phyloP scores from a whole-genome alignment of 2,113 vertebrate genomes.

The Dolichallabes microphthalmus region DNA sequence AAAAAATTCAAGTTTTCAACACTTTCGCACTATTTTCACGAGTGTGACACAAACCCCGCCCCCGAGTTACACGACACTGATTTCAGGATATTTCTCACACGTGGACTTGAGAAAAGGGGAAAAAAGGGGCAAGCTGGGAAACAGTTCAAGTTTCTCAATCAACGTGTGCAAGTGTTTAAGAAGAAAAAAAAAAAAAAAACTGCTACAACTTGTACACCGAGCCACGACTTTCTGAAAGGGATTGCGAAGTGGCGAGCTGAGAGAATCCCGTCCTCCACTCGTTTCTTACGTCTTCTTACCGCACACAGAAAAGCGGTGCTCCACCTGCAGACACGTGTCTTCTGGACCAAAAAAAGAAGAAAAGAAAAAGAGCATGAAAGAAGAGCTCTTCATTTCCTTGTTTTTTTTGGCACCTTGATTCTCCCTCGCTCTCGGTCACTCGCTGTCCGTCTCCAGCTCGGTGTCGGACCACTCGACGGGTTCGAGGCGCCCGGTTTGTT shows the following conservation, averaged over 20 bases:
- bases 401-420: constrained; percentile 34
- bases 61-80: constrained; percentile 26
- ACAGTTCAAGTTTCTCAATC: constrained; percentile 72
- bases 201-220: constrained; percentile 74
- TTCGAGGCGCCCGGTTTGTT: constrained; percentile 71
- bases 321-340: constrained; percentile 11
- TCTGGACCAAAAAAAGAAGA: constrained; percentile 2
- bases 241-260: constrained; percentile 67
- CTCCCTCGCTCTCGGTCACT: constrained; percentile 61
- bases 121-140: constrained; percentile 47
- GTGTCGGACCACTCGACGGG: constrained; percentile 81
- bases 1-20: constrained; percentile 62
- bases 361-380: not conserved
- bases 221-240: constrained; percentile 24
- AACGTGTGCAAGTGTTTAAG: constrained; percentile 69
- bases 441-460: constrained; percentile 80
- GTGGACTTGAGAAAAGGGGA: constrained; percentile 45
- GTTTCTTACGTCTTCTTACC: constrained; percentile 43
- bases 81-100: constrained; percentile 34
- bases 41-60: constrained; percentile 31
- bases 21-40: constrained; percentile 39
- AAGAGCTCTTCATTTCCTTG: not conserved
- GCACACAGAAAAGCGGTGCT: not conserved
- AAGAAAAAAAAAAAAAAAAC: constrained; percentile 53
- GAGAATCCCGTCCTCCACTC: constrained; percentile 39